These are phyloP conservation scores for Acanthiza pusilla DNA, from an alignment of 2,797 vertebrate species.

Conservation along the genomic window DNA sequence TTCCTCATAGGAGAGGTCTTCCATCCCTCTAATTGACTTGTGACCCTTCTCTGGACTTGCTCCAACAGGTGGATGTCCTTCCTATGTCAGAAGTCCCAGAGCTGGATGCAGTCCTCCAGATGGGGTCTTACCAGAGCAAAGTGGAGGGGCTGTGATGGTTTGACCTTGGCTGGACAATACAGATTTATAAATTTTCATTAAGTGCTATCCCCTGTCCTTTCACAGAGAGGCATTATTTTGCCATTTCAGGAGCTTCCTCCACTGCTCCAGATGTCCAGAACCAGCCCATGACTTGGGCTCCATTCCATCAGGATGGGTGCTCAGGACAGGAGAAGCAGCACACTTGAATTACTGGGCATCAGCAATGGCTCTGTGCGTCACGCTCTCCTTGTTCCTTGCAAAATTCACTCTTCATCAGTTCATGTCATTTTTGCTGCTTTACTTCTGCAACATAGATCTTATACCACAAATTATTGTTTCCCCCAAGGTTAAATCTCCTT, in stretches of 20 bases:
- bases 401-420: neutral
- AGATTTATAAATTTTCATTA: neutral
- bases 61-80: neutral
- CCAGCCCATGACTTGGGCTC: neutral
- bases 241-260: neutral
- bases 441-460: neutral
- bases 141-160: neutral
- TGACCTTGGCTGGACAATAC: neutral
- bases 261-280: neutral
- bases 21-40: neutral
- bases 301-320: neutral
- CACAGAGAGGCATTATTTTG: neutral
- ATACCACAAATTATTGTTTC: neutral
- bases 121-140: neutral
- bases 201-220: neutral
- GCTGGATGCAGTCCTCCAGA: neutral
- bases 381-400: neutral
- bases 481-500: neutral
- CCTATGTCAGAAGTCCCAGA: rapidly evolving
- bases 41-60: neutral
- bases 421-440: neutral
- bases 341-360: neutral
- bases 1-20: neutral
- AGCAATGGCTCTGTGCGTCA: rapidly evolving
- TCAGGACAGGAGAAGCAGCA: neutral